Evolutionary conservation across 1,140 invertebrate genomes (phyloP).

Genomic region (Oryctes rhinoceros): DNA sequence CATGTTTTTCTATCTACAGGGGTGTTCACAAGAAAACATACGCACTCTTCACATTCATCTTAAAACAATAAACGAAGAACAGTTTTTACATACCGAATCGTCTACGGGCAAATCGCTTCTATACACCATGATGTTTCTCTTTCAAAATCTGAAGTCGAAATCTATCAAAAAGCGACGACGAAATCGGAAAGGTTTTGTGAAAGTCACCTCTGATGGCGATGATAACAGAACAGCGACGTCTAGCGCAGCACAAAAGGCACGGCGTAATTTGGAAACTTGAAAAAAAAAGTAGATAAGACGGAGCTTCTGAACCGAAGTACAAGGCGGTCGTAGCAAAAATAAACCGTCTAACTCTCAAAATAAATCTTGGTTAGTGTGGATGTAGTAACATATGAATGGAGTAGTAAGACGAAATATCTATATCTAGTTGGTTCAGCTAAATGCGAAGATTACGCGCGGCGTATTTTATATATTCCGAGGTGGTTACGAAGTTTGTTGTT

Average conservation of each 20-base stretch:
- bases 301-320: background rate
- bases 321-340: conserved; percentile 23
- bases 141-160: background rate
- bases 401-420: background rate
- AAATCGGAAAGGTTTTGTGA: conserved; percentile 7
- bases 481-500: no score
- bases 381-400: background rate
- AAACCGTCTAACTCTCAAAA: conserved; percentile 33
- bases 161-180: background rate
- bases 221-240: background rate
- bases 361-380: background rate
- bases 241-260: background rate
- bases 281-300: conserved; percentile 14
- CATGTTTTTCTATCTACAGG: background rate
- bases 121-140: background rate
- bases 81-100: background rate
- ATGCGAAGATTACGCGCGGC: no score
- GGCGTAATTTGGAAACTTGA: conserved; percentile 2
- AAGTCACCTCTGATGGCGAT: conserved; percentile 5
- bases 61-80: background rate
- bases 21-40: background rate
- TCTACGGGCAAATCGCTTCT: conserved; percentile 1
- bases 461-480: no score
- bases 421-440: no score
- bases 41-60: background rate